A percentile compares a stretch with the other conserved stretches of the same genome.
Evolutionary conservation across 2,113 vertebrate genomes (phyloP).

Genomic region (Noctilio leporinus): DNA sequence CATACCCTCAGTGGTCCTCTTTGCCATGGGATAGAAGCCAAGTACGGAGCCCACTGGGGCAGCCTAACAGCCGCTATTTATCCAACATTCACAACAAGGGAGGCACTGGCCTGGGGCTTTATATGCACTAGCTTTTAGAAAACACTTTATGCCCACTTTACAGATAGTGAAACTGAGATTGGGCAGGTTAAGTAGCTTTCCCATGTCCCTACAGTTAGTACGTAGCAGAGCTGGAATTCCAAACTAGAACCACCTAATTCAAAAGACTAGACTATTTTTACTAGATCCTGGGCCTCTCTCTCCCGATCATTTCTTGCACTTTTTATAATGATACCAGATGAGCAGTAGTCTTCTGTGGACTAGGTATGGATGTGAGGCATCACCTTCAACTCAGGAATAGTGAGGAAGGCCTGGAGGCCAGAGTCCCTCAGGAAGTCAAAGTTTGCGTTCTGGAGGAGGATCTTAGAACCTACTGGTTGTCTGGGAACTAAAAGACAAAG

Average conservation of each 20-base stretch:
- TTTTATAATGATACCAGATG: background rate
- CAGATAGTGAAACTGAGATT: background rate
- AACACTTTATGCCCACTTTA: background rate
- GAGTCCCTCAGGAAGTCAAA: background rate
- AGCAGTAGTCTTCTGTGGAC: background rate
- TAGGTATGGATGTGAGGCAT: background rate
- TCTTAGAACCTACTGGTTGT: background rate
- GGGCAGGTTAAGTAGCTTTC: background rate
- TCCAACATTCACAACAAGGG: background rate
- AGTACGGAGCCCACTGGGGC: background rate
- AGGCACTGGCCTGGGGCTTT: background rate
- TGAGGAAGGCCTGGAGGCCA: background rate
- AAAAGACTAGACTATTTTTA: background rate
- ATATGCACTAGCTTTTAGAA: background rate
- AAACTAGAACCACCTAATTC: background rate
- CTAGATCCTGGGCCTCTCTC: background rate
- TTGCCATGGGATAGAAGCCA: conserved; percentile 6
- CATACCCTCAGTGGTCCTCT: background rate
- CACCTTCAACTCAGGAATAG: background rate
- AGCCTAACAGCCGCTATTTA: background rate
- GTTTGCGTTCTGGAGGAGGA: background rate
- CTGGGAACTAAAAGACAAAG: background rate
- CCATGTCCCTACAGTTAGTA: background rate
- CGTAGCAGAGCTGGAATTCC: background rate
- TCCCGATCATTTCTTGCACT: background rate